Evolutionary conservation across 2,113 vertebrate species (phyloP), one percentile per base, ranked within the genome.

Genomic region (Cettia cetti): DNA sequence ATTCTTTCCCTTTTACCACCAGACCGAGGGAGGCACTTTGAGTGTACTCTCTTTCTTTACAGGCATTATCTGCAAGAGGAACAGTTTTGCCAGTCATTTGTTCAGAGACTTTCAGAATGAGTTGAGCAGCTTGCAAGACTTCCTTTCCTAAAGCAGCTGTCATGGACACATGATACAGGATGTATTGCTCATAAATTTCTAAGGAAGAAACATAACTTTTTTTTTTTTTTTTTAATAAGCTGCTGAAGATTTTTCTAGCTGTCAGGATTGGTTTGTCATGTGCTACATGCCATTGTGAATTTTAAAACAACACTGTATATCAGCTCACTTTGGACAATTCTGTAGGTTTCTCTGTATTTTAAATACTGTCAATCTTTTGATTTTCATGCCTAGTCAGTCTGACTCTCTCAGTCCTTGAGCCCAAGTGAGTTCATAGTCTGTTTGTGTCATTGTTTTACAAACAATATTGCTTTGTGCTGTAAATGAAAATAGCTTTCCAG

Each of bases 121-220:
- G 75, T 17, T 65, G 35, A 78, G 86, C 82, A 86, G 89, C 92
- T 95, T 95, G 91, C 20, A 35, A 56, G 89, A 91, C 91, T 95
- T 96, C 89, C 94, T 93, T 93, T 93, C 80, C 49, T 86, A 86
- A 47, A 86, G 60, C 89, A 81, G 82, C 91, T 94, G 91, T 92
- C 82, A 81, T 74, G 72, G 82, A 92, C 91, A 89, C 80, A 86
- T 74, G 82, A 83, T 83, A 74, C 76, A 92, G 88, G 91, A 89
- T 77, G 85, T 93, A 69, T 86, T 96, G 92, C 89, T 42, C 72
- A 74, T 57, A 70, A 19, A 66, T 78, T 94, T 95, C 72, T 75
- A 71, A 93, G 89, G 89, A 92, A 92, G 63, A 90, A 70, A 27
- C 47, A 16, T 61, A 80, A 53, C 71, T 72, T 21, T 37, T 39